Conservation (phyloP, 2,113 vertebrate species). For the Erythrolamprus reginae region DNA sequence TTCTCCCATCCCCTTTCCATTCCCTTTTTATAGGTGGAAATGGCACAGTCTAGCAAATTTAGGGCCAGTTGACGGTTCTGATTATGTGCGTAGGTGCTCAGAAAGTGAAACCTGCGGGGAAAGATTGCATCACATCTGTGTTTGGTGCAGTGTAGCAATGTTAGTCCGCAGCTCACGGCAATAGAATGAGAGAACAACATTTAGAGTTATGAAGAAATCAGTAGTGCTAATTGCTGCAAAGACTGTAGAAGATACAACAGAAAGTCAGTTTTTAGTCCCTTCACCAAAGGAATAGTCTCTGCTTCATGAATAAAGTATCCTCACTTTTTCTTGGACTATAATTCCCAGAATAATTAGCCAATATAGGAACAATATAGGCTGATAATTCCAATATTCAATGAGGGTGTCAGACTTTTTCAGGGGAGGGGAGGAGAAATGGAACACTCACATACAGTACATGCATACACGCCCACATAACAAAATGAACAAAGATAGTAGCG, state of each 20-base stretch:
- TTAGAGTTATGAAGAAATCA: not conserved
- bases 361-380: not conserved
- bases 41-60: not conserved
- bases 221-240: constrained; percentile 45
- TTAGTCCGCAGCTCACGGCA: not conserved
- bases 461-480: not conserved
- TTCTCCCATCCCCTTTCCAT: not conserved
- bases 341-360: not conserved
- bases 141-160: not conserved
- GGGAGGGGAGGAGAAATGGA: not conserved
- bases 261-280: constrained; percentile 29
- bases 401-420: not conserved
- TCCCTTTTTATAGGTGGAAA: not conserved
- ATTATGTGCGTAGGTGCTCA: not conserved
- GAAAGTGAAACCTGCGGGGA: not conserved
- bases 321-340: not conserved
- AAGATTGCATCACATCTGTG: not conserved
- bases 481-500: constrained; percentile 37
- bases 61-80: not conserved
- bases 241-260: constrained; percentile 20
- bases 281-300: constrained; percentile 12
- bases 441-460: not conserved
- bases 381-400: not conserved
- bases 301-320: constrained; percentile 11
- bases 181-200: not conserved